phyloP scores from a whole-genome alignment of 2,113 vertebrate species.

The Cyprinodon tularosa region DNA sequence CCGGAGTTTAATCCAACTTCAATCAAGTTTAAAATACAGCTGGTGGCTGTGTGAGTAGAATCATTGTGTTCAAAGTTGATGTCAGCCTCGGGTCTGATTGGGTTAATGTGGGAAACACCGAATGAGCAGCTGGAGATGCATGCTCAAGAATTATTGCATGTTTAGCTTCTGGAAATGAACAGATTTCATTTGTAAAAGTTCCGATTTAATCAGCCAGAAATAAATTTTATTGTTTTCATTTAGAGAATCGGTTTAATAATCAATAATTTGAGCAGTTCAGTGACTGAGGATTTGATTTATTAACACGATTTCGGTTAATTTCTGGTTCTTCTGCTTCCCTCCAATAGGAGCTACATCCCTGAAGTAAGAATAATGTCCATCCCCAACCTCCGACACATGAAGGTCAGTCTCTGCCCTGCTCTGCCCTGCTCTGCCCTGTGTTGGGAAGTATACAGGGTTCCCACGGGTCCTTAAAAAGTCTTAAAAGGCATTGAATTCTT shows the following conservation, averaged over 20 bases:
- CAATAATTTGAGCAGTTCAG: background rate
- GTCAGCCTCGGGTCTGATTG: slow-evolving; percentile 7
- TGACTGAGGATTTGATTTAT: background rate
- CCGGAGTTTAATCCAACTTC: slow-evolving; percentile 99
- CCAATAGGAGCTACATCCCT: slow-evolving; percentile 92
- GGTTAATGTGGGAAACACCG: slow-evolving; percentile 10
- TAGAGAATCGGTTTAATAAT: background rate
- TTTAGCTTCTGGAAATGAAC: background rate
- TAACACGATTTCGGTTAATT: slow-evolving; percentile 5
- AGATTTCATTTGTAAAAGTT: background rate
- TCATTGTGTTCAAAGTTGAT: background rate
- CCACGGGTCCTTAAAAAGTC: too few species aligned
- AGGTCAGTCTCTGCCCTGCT: slow-evolving; percentile 81
- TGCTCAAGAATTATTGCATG: background rate
- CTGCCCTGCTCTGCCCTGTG: background rate
- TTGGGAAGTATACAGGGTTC: too few species aligned
- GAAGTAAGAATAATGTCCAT: slow-evolving; percentile 99
- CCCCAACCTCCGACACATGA: slow-evolving; percentile 95
- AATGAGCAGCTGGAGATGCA: background rate
- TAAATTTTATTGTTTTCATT: background rate
- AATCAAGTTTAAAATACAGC: slow-evolving; percentile 99
- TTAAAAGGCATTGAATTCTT: too few species aligned
- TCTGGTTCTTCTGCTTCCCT: slow-evolving; percentile 28
- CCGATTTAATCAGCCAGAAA: background rate
- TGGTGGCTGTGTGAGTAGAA: slow-evolving; percentile 95